A percentile compares a stretch with the other conserved stretches of the same genome.
Conservation (phyloP, 2,113 vertebrate genomes). For the Syrmaticus mikado region DNA sequence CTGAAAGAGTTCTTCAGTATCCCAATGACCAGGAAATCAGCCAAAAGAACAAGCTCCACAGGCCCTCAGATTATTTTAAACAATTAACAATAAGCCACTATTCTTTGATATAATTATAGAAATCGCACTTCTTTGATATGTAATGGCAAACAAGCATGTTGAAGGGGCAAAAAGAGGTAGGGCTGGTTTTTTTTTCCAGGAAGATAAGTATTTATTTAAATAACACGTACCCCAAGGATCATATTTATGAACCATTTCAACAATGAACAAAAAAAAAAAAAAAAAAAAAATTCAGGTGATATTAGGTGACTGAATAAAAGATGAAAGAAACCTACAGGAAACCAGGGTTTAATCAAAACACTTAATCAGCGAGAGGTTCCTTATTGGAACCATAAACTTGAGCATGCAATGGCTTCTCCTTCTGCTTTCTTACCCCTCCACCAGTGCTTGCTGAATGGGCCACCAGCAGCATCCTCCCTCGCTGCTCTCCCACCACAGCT, state of each 20-base stretch:
- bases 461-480: accelerated
- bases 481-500: background rate
- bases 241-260: slow-evolving; percentile 40
- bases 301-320: no score
- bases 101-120: background rate
- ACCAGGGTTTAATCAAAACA: slow-evolving; percentile 30
- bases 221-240: background rate
- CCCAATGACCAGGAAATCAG: background rate
- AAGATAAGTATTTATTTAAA: slow-evolving; percentile 14
- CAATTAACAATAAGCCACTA: slow-evolving; percentile 21
- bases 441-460: background rate
- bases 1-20: slow-evolving; percentile 30
- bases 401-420: background rate
- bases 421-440: background rate
- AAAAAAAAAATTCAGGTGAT: no score
- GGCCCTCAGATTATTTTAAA: background rate
- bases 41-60: background rate
- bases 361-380: slow-evolving; percentile 23
- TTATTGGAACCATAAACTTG: background rate
- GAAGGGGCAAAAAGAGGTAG: background rate
- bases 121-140: background rate
- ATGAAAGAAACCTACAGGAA: slow-evolving; percentile 59
- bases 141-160: background rate
- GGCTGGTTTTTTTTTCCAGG: background rate
- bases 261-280: no score